Evolutionary conservation across 2,113 vertebrate genomes (phyloP).

Genomic region (Petrocephalus microphthalmus): DNA sequence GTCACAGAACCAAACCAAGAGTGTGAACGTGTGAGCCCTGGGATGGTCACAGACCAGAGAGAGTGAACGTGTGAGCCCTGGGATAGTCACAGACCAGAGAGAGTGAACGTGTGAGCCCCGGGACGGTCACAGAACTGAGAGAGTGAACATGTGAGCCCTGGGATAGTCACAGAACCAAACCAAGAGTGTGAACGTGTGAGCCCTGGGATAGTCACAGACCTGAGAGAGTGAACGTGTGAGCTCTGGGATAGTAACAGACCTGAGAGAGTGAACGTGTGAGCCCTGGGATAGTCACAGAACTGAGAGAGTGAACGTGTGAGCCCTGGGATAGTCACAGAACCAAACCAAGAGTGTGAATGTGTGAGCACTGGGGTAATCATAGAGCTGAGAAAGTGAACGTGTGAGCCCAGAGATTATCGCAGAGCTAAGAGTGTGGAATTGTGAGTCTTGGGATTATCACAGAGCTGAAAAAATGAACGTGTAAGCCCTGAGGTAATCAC

Average conservation of each 20-base stretch:
- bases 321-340: background rate
- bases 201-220: no score
- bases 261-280: background rate
- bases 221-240: background rate
- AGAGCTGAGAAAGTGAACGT: background rate
- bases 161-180: background rate
- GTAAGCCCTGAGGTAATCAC: background rate
- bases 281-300: background rate
- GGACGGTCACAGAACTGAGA: no score
- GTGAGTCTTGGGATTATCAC: background rate
- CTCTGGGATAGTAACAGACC: background rate
- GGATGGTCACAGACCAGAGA: no score
- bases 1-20: no score
- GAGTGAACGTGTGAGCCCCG: no score
- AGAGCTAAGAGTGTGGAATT: background rate
- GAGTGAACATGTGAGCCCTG: no score
- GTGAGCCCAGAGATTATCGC: background rate
- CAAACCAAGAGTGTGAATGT: no score
- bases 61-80: no score
- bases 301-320: background rate
- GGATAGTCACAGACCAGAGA: no score
- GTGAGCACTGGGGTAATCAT: background rate
- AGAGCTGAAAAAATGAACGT: background rate
- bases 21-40: no score
- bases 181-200: background rate